Evolutionary conservation across 1,140 invertebrate species (phyloP), one percentile per base, ranked within the genome.

Genomic region (Lucilia sericata): DNA sequence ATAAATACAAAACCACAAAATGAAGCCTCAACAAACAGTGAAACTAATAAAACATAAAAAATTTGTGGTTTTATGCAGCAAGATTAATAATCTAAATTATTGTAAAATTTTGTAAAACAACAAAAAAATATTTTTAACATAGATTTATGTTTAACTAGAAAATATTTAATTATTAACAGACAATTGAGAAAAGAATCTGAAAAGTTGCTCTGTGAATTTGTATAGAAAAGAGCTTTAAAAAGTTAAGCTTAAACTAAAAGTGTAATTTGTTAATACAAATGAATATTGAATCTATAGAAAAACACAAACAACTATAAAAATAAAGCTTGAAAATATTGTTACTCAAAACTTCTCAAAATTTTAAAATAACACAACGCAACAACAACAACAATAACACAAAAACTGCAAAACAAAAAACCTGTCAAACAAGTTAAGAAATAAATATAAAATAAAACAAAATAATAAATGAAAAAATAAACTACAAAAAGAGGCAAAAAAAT

Each of bases 391-490:
- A 74, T 19, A 74, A 75, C 7, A 30, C 25, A 30, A 30, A 75
- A 75, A 10, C 21, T 14, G 19, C 19, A 30, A 30, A 30, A 74
- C 42, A 83, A 74, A 70, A 70, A 74, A 74, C 82, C 42, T 70
- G 74, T 74, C 82, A 83, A 83, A 74, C 74, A 74, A 74, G 34
- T 49, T 74, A 51, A 83, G 74, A 74, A 49, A 74, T 75, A 83
- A 83, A 74, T 47, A 74, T 34, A 25, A 51, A 21, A 74, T 19
- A 14, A 17, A 83, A 74, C 9, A 21, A 25, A 82, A 82, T 21
- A n/a, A 81, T 12, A 21, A 81, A 81, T 21, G 21, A 49, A 49
- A 30, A 81, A 82, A 55, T 47, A 65, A 65, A 65, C 21, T 30
- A 30, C 60, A 60, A 55, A 30, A 82, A 82, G 49, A 60, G 47